These are phyloP conservation scores for Melanaphis sacchari DNA, from an alignment of 1,140 invertebrate species.

Conservation along the genomic window DNA sequence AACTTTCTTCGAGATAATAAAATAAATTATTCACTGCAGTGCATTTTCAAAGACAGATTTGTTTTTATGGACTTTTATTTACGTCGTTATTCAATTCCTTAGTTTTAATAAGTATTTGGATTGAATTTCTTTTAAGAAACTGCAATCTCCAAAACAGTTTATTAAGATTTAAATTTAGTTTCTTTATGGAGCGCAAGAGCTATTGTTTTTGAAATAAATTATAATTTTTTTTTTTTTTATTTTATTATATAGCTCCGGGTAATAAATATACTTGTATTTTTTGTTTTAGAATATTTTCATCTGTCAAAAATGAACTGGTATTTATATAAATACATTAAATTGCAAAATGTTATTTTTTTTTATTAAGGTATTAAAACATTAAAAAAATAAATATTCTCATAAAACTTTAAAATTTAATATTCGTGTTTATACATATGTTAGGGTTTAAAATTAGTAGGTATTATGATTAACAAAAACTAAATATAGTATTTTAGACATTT, in stretches of 20 bases:
- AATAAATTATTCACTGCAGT: constrained; percentile 1
- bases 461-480: not conserved
- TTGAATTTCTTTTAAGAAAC: not conserved
- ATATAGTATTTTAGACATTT: too few relatives aligned
- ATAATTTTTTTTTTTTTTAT: not conserved
- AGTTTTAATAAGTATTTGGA: not conserved
- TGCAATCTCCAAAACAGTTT: not conserved
- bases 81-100: not conserved
- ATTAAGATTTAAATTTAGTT: not conserved
- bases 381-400: not conserved
- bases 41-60: not conserved
- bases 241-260: not conserved
- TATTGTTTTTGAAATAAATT: not conserved
- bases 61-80: constrained; percentile 15
- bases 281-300: not conserved
- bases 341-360: not conserved
- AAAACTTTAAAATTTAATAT: not conserved
- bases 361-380: not conserved
- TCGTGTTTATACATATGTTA: not conserved
- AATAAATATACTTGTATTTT: not conserved
- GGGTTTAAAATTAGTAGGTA: not conserved
- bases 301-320: not conserved
- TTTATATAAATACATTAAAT: not conserved
- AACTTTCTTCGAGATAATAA: not conserved
- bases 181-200: not conserved